Evolutionary conservation across 1,140 invertebrate species (phyloP), one percentile per base, ranked within the genome.

Genomic region (Drosophila parvula): DNA sequence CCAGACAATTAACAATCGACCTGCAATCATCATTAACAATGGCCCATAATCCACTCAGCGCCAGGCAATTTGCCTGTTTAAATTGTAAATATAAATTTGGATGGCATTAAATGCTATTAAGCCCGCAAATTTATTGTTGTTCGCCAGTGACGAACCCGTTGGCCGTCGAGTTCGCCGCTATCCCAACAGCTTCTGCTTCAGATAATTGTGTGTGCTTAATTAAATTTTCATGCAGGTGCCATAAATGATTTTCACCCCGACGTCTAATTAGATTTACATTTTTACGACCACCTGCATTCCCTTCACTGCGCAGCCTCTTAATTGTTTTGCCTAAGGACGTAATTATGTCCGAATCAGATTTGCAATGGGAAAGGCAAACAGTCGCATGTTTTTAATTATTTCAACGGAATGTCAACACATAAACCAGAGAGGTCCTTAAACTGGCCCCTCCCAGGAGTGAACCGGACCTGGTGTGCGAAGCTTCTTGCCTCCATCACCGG

Each of bases 201-300:
- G 81, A 90, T 84, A 88, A 88, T 88, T 88, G 84, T 69, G 79
- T 80, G 84, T 70, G 77, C 84, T 88, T 88, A 89, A 88, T 88
- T 88, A 88, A 88, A 88, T 89, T 89, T 89, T 88, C 74, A 89
- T 88, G 85, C 84, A 88, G 84, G 77, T 89, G 80, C 76, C 63
- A 88, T 88, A 88, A 88, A 89, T 84, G 85, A 84, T 88, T 81
- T 88, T 84, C 79, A 43, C 59, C 50, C 73, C 50, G 71, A 47
- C 61, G 58, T 79, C 73, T 88, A 89, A 88, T 88, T 83, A 88
- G 84, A 89, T 89, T 88, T 86, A 47, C 77, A 41, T 62, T 83
- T 75, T 85, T 84, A 76, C 74, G 79, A 74, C 67, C 50, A 40
- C 28, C 71, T 63, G 48, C 47, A 36, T 61, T 34, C 34, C 7